Conservation (phyloP, 1,140 invertebrate genomes). For the Phthorimaea operculella region DNA sequence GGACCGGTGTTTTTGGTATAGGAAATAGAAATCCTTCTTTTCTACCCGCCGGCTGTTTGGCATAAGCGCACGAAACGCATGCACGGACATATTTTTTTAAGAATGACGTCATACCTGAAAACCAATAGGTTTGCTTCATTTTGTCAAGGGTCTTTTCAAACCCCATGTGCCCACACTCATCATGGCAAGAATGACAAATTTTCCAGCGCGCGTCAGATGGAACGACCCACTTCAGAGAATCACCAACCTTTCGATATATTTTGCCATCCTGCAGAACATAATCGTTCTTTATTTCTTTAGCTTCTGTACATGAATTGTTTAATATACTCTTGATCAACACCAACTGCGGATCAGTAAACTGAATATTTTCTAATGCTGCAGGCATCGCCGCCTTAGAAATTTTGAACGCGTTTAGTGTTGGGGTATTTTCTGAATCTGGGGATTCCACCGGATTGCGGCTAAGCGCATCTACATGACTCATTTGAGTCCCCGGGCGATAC, state of each 20-base stretch:
- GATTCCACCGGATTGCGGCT: not conserved
- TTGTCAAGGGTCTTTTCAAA: slow-evolving; percentile 22
- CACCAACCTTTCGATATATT: no score
- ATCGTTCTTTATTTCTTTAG: no score
- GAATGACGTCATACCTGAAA: no score
- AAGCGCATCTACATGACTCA: not conserved
- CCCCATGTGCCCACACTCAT: slow-evolving; percentile 20
- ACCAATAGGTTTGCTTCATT: slow-evolving; percentile 18
- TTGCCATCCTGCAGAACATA: no score
- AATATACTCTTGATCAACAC: not conserved
- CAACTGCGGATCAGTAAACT: not conserved
- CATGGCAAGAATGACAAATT: not conserved
- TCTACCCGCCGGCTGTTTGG: not conserved
- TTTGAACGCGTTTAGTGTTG: not conserved
- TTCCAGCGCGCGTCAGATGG: no score
- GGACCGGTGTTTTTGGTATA: slow-evolving; percentile 3
- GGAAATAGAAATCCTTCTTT: slow-evolving; percentile 6
- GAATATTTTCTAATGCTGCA: not conserved
- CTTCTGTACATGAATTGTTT: no score
- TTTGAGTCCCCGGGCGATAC: not conserved
- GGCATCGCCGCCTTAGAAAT: not conserved
- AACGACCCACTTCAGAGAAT: no score
- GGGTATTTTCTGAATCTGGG: not conserved
- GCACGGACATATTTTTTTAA: no score
- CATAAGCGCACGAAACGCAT: not conserved